These are phyloP conservation scores for Philaethria dido DNA, from an alignment of 2,888 invertebrate species.

Conservation along the genomic window DNA sequence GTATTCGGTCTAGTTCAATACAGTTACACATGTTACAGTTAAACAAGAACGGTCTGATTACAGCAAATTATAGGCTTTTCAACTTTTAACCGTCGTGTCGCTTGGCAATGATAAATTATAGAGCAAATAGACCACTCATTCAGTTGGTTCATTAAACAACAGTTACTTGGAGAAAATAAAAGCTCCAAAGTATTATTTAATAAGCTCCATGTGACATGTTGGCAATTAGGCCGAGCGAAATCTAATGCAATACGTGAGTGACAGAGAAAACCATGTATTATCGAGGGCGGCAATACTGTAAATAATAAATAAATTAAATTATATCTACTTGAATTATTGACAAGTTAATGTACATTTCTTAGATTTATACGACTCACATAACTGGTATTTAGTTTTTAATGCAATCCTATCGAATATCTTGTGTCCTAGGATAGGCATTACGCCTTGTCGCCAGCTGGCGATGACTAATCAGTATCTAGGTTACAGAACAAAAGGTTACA, in stretches of 20 bases:
- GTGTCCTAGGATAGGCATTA: background rate
- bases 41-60: constrained; percentile 43
- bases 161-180: constrained; percentile 15
- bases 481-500: constrained; percentile 48
- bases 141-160: constrained; percentile 40
- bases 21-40: constrained; percentile 41
- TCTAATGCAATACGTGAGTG: background rate
- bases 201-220: constrained; percentile 7
- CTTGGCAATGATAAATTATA: constrained; percentile 37
- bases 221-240: constrained; percentile 1
- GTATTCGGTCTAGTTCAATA: constrained; percentile 43
- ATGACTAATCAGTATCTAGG: constrained; percentile 47
- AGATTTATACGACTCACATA: background rate
- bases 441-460: background rate
- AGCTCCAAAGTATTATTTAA: constrained; percentile 14
- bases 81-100: constrained; percentile 32
- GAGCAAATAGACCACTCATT: constrained; percentile 34
- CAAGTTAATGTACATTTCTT: background rate
- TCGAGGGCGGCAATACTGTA: background rate
- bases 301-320: background rate
- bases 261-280: background rate
- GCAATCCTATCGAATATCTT: background rate
- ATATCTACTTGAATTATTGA: background rate
- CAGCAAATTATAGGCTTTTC: constrained; percentile 41
- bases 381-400: background rate